phyloP scores from a whole-genome alignment of 2,113 vertebrate genomes.

The Siniperca chuatsi region DNA sequence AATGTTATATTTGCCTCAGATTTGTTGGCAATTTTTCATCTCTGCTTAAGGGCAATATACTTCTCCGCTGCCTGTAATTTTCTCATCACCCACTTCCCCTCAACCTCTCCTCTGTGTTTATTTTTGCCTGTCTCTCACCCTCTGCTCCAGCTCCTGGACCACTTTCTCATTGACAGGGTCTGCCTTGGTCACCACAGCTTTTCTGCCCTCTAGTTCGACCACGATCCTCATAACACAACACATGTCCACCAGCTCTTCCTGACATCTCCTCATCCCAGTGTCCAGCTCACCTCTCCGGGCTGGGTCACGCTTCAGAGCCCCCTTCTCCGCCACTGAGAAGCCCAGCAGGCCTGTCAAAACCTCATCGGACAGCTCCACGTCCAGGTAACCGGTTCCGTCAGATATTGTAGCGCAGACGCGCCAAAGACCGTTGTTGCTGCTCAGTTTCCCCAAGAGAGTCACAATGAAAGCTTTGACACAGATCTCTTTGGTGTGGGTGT shows the following conservation, averaged over 20 bases:
- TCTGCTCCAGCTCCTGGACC: constrained; percentile 84
- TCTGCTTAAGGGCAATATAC: constrained; percentile 30
- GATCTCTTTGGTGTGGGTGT: constrained; percentile 74
- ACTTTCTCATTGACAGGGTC: constrained; percentile 82
- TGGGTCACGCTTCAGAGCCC: constrained; percentile 86
- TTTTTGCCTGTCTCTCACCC: constrained; percentile 76
- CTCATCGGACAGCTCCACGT: constrained; percentile 90
- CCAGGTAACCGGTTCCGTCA: constrained; percentile 92
- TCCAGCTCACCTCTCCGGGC: constrained; percentile 82
- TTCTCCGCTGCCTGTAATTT: constrained; percentile 32
- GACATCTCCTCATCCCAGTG: constrained; percentile 90
- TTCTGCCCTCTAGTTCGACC: constrained; percentile 80
- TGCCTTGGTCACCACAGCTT: constrained; percentile 84
- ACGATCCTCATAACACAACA: constrained; percentile 92
- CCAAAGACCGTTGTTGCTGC: constrained; percentile 86
- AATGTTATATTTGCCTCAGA: constrained; percentile 24
- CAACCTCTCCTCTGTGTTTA: constrained; percentile 44
- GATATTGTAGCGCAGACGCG: constrained; percentile 90
- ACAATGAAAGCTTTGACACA: constrained; percentile 94
- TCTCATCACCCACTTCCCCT: constrained; percentile 52
- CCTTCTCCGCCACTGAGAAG: constrained; percentile 91
- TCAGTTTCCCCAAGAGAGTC: constrained; percentile 94
- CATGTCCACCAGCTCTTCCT: constrained; percentile 92
- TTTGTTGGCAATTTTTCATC: constrained; percentile 40
- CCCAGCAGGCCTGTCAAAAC: constrained; percentile 91